phyloP scores from a whole-genome alignment of 2,888 invertebrate species.

The Andricus quercusramuli region DNA sequence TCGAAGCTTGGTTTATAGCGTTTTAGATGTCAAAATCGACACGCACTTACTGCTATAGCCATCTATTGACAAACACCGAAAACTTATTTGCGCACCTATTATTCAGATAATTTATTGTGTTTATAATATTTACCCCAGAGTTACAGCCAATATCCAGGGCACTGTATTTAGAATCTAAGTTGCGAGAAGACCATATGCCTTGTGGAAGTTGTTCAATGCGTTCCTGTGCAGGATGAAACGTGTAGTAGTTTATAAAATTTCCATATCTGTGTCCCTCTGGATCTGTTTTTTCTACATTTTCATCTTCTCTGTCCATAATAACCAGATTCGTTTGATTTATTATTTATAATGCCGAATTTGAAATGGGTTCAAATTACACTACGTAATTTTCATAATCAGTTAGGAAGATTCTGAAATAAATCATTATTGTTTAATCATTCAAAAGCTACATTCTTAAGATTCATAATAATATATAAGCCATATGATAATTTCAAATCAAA shows the following conservation, averaged over 20 bases:
- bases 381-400: background rate
- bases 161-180: constrained; percentile 76
- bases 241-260: constrained; percentile 93
- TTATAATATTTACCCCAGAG: constrained; percentile 82
- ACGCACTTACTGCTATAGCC: too few relatives aligned
- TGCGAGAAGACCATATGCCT: constrained; percentile 76
- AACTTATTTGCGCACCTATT: too few relatives aligned
- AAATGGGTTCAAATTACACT: background rate
- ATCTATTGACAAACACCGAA: too few relatives aligned
- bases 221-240: constrained; percentile 87
- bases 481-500: background rate
- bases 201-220: constrained; percentile 84
- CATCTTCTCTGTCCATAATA: background rate
- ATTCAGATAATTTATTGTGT: background rate
- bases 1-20: too few relatives aligned
- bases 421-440: background rate
- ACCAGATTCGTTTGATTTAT: background rate
- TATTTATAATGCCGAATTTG: background rate
- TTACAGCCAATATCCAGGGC: constrained; percentile 90
- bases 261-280: constrained; percentile 90
- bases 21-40: too few relatives aligned
- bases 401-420: background rate
- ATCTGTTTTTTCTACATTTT: constrained; percentile 73
- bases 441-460: too few relatives aligned
- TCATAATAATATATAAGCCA: too few relatives aligned